Percentiles rank a stretch among this genome's conserved stretches.
Evolutionary conservation across 2,888 invertebrate species (phyloP).

Genomic region (Seira musarum): DNA sequence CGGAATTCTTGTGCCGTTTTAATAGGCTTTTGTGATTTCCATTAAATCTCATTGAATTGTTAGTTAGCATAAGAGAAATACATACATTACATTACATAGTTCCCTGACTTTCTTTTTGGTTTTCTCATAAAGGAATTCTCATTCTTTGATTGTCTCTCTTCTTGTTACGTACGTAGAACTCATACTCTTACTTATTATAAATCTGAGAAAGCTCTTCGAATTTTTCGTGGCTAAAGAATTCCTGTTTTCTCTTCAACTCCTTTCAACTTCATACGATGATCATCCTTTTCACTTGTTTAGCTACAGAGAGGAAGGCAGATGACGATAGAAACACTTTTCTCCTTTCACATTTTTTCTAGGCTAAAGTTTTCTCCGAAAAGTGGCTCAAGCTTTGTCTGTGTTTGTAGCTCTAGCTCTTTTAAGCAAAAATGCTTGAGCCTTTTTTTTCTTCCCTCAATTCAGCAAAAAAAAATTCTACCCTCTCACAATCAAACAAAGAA

Average conservation of each 20-base stretch:
- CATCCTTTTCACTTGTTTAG: background rate
- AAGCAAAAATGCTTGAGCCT: background rate
- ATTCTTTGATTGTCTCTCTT: background rate
- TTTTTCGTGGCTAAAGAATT: no score
- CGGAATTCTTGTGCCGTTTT: no score
- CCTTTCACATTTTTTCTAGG: background rate
- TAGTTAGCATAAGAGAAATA: no score
- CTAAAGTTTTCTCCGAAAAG: background rate
- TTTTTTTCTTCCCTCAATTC: background rate
- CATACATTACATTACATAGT: no score
- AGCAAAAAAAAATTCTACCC: background rate
- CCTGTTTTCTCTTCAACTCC: no score
- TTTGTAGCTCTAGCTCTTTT: background rate
- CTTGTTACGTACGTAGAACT: no score
- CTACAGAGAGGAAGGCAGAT: background rate
- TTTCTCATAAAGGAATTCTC: no score
- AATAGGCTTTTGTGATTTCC: no score
- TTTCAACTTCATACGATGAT: background rate
- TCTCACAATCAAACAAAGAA: slow-evolving; percentile 15
- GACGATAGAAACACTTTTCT: background rate
- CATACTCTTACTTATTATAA: no score
- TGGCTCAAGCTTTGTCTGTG: background rate
- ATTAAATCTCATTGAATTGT: no score
- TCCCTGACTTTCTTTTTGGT: no score
- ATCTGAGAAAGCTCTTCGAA: no score